These are phyloP conservation scores for Hylomyscus alleni DNA, from an alignment of 2,797 vertebrate genomes.

Conservation along the genomic window DNA sequence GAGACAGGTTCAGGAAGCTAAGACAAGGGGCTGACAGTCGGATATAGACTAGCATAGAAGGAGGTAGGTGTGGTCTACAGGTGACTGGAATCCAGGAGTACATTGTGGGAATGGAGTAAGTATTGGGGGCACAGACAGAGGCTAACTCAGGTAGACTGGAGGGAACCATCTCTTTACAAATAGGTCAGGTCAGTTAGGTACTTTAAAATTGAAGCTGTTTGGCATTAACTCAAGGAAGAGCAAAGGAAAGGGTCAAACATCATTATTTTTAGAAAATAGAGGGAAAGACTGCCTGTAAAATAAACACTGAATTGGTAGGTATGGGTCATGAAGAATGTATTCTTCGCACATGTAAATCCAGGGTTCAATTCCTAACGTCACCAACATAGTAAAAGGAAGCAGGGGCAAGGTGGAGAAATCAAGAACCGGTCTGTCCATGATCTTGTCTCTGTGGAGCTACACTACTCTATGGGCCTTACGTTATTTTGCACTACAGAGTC, in stretches of 20 bases:
- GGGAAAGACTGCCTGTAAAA: too few relatives aligned
- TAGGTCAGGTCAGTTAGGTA: background rate
- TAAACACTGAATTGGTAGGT: background rate
- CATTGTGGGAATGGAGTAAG: rapidly evolving
- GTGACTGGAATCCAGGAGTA: rapidly evolving
- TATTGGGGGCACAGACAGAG: rapidly evolving
- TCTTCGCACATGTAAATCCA: too few relatives aligned
- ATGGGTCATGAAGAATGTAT: background rate
- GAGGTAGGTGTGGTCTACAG: rapidly evolving
- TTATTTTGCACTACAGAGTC: background rate
- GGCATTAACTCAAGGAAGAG: background rate
- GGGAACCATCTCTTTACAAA: rapidly evolving
- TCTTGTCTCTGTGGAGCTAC: rapidly evolving
- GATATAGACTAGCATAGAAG: rapidly evolving
- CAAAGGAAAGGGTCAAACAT: background rate
- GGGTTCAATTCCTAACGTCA: background rate
- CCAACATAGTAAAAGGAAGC: background rate
- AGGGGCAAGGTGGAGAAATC: background rate
- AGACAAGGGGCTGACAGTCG: rapidly evolving
- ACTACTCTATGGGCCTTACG: background rate
- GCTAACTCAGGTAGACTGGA: rapidly evolving
- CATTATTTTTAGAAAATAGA: background rate
- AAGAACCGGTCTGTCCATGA: rapidly evolving
- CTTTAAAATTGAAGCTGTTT: background rate
- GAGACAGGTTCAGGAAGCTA: rapidly evolving